phyloP scores from a whole-genome alignment of 2,797 vertebrate genomes.

The Fistularia commersonii region DNA sequence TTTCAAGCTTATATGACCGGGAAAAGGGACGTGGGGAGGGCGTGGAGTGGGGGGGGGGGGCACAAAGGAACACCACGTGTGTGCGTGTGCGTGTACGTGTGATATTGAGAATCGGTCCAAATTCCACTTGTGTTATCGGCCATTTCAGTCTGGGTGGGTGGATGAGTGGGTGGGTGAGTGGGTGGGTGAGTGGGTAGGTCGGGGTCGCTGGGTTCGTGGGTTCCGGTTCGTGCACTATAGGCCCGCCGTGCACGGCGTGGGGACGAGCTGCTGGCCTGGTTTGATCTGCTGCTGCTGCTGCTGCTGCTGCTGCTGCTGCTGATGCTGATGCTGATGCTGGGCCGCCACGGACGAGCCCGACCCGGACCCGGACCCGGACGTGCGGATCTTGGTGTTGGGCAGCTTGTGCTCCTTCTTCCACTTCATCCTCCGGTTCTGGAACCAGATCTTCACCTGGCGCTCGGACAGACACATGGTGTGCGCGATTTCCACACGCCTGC shows the following conservation, averaged over 20 bases:
- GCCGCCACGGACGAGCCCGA: slow-evolving; percentile 75
- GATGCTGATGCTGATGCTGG: too few relatives aligned
- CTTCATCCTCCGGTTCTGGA: slow-evolving; percentile 98
- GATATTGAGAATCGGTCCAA: slow-evolving; percentile 75
- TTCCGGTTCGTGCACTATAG: slow-evolving; percentile 71
- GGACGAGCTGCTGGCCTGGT: slow-evolving; percentile 89
- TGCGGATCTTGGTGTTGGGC: slow-evolving; percentile 98
- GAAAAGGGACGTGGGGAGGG: slow-evolving; percentile 41
- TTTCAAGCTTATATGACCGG: slow-evolving; percentile 73
- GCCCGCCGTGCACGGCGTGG: slow-evolving; percentile 77
- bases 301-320: slow-evolving; percentile 83
- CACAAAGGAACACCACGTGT: slow-evolving; percentile 77
- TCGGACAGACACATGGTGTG: slow-evolving; percentile 97
- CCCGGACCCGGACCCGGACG: slow-evolving; percentile 80
- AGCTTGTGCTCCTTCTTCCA: slow-evolving; percentile 99
- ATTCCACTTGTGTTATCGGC: slow-evolving; percentile 72
- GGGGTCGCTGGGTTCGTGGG: slow-evolving; percentile 7
- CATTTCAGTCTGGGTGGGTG: slow-evolving; percentile 77
- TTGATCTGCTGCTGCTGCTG: slow-evolving; percentile 83
- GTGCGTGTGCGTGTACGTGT: too few relatives aligned
- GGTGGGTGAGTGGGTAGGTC: slow-evolving; percentile 16
- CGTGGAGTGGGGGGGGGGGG: slow-evolving; percentile 49
- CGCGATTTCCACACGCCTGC: slow-evolving; percentile 95
- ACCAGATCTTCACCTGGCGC: slow-evolving; percentile 99
- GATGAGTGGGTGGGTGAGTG: too few relatives aligned